Evolutionary conservation across 2,888 invertebrate genomes (phyloP).

Genomic region (Neoascia interrupta): DNA sequence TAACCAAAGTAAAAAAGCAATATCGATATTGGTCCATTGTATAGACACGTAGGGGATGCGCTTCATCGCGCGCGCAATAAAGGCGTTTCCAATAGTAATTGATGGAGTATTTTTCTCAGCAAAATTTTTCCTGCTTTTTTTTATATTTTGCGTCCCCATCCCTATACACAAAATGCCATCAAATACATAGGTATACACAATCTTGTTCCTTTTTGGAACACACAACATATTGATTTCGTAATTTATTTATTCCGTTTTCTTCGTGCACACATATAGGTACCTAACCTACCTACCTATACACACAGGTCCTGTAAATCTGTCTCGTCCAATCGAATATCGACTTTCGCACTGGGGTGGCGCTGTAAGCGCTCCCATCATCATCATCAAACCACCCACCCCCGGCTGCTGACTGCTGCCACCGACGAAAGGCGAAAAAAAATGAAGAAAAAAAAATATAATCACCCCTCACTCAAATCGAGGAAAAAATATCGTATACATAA

Average conservation of each 20-base stretch:
- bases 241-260: slow-evolving; percentile 54
- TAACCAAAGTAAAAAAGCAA: slow-evolving; percentile 52
- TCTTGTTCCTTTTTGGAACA: neutral
- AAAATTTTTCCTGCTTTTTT: too few species aligned
- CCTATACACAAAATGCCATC: too few species aligned
- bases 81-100: slow-evolving; percentile 71
- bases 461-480: slow-evolving; percentile 64
- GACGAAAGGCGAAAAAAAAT: slow-evolving; percentile 29
- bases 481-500: slow-evolving; percentile 53
- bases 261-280: slow-evolving; percentile 31
- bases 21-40: slow-evolving; percentile 68
- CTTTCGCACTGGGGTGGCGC: slow-evolving; percentile 64
- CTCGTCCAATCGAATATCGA: slow-evolving; percentile 70
- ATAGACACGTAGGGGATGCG: slow-evolving; percentile 65
- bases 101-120: slow-evolving; percentile 49
- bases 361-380: slow-evolving; percentile 53
- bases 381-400: slow-evolving; percentile 50
- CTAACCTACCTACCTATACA: too few species aligned
- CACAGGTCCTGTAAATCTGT: slow-evolving; percentile 61
- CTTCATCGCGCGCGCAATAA: slow-evolving; percentile 70
- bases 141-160: neutral
- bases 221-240: slow-evolving; percentile 66
- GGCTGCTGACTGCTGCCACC: too few species aligned
- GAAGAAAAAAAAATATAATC: slow-evolving; percentile 57
- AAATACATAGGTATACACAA: too few species aligned